Evolutionary conservation across 2,888 invertebrate species (phyloP).

Genomic region (Gibbula magus): DNA sequence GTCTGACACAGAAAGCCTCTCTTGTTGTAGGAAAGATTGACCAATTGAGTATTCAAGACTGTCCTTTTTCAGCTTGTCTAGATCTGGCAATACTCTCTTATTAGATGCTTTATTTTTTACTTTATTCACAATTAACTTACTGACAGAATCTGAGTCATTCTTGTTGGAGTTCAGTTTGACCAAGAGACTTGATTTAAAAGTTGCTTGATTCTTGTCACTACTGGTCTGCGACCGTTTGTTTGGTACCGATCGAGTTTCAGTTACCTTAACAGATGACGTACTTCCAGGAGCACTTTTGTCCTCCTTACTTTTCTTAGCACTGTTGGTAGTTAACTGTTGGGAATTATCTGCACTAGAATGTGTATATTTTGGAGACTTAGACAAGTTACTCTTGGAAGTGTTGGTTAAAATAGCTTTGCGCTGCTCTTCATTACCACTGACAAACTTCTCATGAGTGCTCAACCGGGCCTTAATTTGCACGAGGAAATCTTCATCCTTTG

Average conservation of each 20-base stretch:
- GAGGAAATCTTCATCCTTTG: not conserved
- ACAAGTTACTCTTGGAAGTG: not conserved
- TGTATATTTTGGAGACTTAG: not conserved
- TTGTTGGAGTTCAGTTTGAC: conserved; percentile 6
- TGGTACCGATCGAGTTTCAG: not conserved
- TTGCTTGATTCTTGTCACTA: not conserved
- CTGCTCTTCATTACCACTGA: not conserved
- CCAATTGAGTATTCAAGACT: not conserved
- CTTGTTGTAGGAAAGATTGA: too few relatives aligned
- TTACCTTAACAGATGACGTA: not conserved
- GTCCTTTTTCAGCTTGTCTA: not conserved
- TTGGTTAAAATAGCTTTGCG: not conserved
- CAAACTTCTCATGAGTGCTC: not conserved
- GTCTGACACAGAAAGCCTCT: too few relatives aligned
- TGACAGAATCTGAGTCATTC: not conserved
- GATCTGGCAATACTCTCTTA: not conserved
- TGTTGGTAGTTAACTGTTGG: not conserved
- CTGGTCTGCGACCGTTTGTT: not conserved
- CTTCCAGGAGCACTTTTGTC: not conserved
- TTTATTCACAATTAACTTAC: not conserved
- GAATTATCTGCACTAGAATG: too few relatives aligned
- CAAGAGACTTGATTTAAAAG: not conserved
- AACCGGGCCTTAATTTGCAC: not conserved
- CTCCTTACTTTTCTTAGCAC: not conserved
- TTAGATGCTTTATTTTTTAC: not conserved